Base-by-base conservation (phyloP, 2,888 invertebrate species). In the Troglohyphantes excavatus region DNA sequence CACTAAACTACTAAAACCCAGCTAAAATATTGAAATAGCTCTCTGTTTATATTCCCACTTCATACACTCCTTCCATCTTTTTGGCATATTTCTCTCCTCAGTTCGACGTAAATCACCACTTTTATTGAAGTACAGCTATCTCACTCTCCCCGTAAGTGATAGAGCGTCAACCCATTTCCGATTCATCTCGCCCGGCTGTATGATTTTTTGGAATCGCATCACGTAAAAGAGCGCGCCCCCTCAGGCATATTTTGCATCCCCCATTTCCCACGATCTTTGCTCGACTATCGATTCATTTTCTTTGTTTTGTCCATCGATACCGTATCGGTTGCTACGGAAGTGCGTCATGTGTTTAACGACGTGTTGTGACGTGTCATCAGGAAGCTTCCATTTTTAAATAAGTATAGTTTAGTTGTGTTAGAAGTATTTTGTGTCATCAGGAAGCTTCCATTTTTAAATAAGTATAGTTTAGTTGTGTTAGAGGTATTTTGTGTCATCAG, bases 201-300 rank as follows among this genome's bases (percentile, higher is more conserved):
- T 46, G 79, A 67, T 63, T 65, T 78, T 78, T 81, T 67, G 27
- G 73, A 83, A 83, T 83, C 83, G 46, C 73, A 83, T 83, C 83
- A 83, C 83, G 83, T 83, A 73, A 33, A 43, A 26, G 63, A 63
- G 39, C 53, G 43, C 63, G 63, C 43, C 73, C 83, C 73, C 63
- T 83, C 61, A 33, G 39, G 83, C 83, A 83, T 73, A 83, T 83
- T 83, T 83, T 83, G 73, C 83, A 73, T 83, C 63, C 72, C 70
- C 83, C 70, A 73, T 83, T 83, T 72, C 73, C 83, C 27, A 29
- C 39, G 63, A 73, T 83, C 70, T 63, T 72, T 63, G 83, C 33
- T 26, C n/a, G 43, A 43, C 23, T 72, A 83, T 83, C 72, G 83
- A 73, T 73, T 81, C 26, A 27, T 21, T 39, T 53, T 53, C 13